Evolutionary conservation across 2,113 vertebrate species (phyloP).

Genomic region (Sebastes fasciatus): DNA sequence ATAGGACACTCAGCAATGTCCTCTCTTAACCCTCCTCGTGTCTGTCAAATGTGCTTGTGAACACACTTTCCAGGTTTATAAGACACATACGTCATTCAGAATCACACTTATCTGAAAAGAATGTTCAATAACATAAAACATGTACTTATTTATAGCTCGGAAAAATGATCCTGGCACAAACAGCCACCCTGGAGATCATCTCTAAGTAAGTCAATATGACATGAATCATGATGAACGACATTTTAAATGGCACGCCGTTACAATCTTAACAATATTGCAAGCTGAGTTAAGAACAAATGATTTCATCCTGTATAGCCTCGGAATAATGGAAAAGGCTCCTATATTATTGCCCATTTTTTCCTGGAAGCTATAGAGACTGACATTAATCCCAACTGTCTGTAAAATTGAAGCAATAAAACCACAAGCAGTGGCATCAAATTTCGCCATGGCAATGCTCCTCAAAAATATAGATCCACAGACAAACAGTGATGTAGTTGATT

Average conservation of each 20-base stretch:
- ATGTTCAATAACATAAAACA: slow-evolving; percentile 49
- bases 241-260: slow-evolving; percentile 76
- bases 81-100: slow-evolving; percentile 47
- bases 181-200: slow-evolving; percentile 56
- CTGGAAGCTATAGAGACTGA: slow-evolving; percentile 81
- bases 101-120: slow-evolving; percentile 38
- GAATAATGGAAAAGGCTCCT: slow-evolving; percentile 79
- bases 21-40: slow-evolving; percentile 44
- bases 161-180: slow-evolving; percentile 63
- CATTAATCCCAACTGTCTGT: slow-evolving; percentile 87
- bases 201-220: slow-evolving; percentile 75
- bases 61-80: slow-evolving; percentile 40
- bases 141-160: slow-evolving; percentile 64
- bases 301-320: slow-evolving; percentile 69
- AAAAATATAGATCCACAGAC: slow-evolving; percentile 84
- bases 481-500: slow-evolving; percentile 83
- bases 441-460: slow-evolving; percentile 72
- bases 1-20: slow-evolving; percentile 15
- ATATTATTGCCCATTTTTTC: slow-evolving; percentile 82
- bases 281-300: slow-evolving; percentile 80
- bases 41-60: slow-evolving; percentile 38
- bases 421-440: slow-evolving; percentile 81
- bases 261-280: slow-evolving; percentile 76
- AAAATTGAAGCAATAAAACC: slow-evolving; percentile 88
- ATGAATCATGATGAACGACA: slow-evolving; percentile 77